These are phyloP conservation scores for Agrypnus murinus DNA, from an alignment of 2,888 invertebrate species.

Conservation along the genomic window DNA sequence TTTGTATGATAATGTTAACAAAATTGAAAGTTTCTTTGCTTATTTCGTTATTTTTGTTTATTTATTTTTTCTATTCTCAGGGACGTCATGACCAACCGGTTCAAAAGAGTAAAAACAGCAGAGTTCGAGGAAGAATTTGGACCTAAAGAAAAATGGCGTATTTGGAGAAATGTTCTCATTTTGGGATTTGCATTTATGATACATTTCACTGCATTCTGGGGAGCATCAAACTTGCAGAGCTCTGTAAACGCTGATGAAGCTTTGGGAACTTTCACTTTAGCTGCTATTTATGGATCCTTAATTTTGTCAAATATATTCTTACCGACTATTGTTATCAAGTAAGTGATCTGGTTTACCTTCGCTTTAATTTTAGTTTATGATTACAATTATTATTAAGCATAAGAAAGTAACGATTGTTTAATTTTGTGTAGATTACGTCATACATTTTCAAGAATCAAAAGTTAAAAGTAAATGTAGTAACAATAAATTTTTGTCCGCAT, in stretches of 20 bases:
- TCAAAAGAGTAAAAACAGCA: constrained; percentile 50
- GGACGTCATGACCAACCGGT: constrained; percentile 52
- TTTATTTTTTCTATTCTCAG: too few species aligned
- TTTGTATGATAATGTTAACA: too few species aligned
- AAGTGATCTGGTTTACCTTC: constrained; percentile 62
- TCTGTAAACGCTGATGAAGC: constrained; percentile 89
- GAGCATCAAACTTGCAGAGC: constrained; percentile 88
- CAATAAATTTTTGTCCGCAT: not conserved
- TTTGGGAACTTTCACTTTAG: constrained; percentile 87
- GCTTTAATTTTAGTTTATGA: not conserved
- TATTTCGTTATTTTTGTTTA: too few species aligned
- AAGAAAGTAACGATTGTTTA: too few species aligned
- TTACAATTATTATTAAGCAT: too few species aligned
- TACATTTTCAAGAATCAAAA: not conserved
- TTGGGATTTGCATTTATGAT: constrained; percentile 93
- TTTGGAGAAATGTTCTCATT: constrained; percentile 88
- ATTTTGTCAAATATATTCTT: constrained; percentile 93
- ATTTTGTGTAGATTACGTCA: too few species aligned
- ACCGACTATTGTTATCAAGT: constrained; percentile 89
- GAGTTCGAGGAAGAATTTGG: constrained; percentile 53
- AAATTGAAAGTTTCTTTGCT: too few species aligned
- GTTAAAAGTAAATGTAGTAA: not conserved
- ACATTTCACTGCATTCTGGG: constrained; percentile 94
- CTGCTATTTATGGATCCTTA: constrained; percentile 90
- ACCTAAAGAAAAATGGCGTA: constrained; percentile 80